Evolutionary conservation across 2,888 invertebrate species (phyloP).

Genomic region (Drepanosiphum platanoidis): DNA sequence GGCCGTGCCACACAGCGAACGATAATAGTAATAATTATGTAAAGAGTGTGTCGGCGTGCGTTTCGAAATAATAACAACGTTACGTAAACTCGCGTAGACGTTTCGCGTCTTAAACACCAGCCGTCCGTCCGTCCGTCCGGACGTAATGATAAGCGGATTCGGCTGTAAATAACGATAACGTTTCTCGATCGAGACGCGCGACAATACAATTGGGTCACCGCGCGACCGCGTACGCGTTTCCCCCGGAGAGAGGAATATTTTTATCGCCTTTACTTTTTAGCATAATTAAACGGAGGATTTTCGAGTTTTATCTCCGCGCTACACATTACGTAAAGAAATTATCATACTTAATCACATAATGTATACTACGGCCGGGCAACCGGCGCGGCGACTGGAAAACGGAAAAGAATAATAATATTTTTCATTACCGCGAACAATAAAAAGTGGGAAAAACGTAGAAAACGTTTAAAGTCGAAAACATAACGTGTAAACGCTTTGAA

Average conservation of each 20-base stretch:
- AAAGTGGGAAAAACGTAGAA: background rate
- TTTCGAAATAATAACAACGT: too few species aligned
- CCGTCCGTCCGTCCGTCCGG: too few species aligned
- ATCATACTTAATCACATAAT: slow-evolving; percentile 50
- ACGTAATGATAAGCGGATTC: background rate
- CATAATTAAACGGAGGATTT: slow-evolving; percentile 35
- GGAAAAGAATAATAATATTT: background rate
- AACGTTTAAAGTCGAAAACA: slow-evolving; percentile 16
- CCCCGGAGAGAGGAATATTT: slow-evolving; percentile 5
- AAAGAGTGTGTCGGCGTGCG: too few species aligned
- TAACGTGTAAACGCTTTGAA: too few species aligned
- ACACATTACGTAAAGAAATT: slow-evolving; percentile 14
- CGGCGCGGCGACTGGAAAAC: background rate
- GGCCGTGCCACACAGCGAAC: too few species aligned
- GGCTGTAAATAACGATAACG: background rate
- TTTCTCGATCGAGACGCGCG: background rate
- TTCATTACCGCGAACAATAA: background rate
- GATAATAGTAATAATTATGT: too few species aligned
- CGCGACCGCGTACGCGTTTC: background rate
- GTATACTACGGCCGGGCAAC: background rate
- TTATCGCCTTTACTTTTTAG: background rate
- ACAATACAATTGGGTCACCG: background rate
- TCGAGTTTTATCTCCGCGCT: slow-evolving; percentile 15
- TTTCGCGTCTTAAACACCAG: too few species aligned
- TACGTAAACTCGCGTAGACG: too few species aligned